A percentile compares a stretch with the other conserved stretches of the same genome.
These are phyloP conservation scores for Brachionus sp. DNA, from an alignment of 1,140 invertebrate species.

Conservation along the genomic window DNA sequence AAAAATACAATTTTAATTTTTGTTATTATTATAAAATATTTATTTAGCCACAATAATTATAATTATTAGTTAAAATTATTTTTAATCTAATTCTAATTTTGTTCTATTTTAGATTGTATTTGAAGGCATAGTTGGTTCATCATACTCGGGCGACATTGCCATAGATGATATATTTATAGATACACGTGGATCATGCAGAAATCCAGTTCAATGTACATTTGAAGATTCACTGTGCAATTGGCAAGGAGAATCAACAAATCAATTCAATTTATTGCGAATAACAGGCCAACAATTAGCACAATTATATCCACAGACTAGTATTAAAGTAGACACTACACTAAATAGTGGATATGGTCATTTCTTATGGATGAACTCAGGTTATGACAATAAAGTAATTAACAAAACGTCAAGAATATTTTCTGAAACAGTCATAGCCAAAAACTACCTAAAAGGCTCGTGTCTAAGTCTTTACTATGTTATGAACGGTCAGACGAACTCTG, in stretches of 20 bases:
- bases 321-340: not conserved
- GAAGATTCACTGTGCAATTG: slow-evolving; percentile 49
- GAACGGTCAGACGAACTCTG: not conserved
- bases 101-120: no score
- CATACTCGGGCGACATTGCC: slow-evolving; percentile 70
- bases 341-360: slow-evolving; percentile 37
- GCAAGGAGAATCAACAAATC: not conserved
- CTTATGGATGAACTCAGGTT: slow-evolving; percentile 40
- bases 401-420: not conserved
- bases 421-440: not conserved
- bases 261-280: slow-evolving; percentile 17
- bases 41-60: no score
- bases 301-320: not conserved
- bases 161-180: slow-evolving; percentile 66
- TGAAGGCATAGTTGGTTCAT: slow-evolving; percentile 66
- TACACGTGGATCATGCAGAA: slow-evolving; percentile 44
- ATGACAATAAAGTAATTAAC: not conserved
- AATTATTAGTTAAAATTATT: no score
- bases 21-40: no score
- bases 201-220: slow-evolving; percentile 48
- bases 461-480: not conserved
- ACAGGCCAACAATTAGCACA: not conserved
- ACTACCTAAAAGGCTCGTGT: slow-evolving; percentile 22
- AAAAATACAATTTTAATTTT: no score
- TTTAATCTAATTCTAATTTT: no score